Evolutionary conservation across 2,113 vertebrate genomes (phyloP).

Genomic region (Peromyscus leucopus): DNA sequence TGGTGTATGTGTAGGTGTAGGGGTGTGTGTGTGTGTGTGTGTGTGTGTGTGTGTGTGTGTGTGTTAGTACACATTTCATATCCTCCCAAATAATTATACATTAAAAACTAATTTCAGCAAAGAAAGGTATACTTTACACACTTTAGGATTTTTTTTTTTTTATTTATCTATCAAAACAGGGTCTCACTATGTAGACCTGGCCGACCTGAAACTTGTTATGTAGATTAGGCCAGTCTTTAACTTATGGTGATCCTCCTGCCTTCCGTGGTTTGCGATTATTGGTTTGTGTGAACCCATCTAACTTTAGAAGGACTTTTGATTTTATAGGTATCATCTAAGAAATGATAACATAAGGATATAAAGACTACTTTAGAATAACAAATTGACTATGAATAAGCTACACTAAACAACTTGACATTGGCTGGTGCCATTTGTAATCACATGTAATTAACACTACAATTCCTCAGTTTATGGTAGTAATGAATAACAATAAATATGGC

Average conservation of each 20-base stretch:
- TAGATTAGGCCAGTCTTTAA: neutral
- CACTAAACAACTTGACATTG: neutral
- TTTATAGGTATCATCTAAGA: constrained; percentile 35
- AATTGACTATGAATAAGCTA: constrained; percentile 28
- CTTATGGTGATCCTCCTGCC: neutral
- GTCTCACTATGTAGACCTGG: neutral
- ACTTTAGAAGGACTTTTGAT: neutral
- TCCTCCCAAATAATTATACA: neutral
- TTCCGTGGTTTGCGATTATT: neutral
- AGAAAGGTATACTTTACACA: neutral
- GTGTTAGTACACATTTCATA: neutral
- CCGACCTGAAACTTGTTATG: neutral
- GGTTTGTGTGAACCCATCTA: neutral
- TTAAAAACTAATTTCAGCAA: constrained; percentile 27
- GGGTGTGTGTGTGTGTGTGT: too few relatives aligned
- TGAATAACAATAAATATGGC: neutral
- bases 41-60: neutral
- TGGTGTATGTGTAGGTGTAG: neutral
- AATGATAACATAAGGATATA: constrained; percentile 11
- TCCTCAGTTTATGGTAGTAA: neutral
- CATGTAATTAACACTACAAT: constrained; percentile 3
- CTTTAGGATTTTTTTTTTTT: neutral
- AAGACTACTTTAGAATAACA: neutral
- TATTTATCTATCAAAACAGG: neutral
- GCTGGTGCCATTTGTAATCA: neutral